phyloP scores from a whole-genome alignment of 2,888 invertebrate species.

The Cephus runcator region DNA sequence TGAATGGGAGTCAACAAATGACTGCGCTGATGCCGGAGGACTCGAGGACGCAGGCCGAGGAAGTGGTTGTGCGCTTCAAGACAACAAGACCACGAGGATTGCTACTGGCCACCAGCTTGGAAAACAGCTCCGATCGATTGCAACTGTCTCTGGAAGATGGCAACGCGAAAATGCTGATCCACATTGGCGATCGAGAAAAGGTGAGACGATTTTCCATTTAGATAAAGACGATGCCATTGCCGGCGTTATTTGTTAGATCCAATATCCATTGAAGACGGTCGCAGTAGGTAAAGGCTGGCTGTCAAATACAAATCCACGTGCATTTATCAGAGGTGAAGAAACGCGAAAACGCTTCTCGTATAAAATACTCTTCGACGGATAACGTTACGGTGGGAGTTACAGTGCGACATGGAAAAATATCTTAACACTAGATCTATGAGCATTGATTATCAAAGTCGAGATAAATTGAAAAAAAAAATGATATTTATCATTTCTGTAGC shows the following conservation, averaged over 20 bases:
- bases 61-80: conserved; percentile 85
- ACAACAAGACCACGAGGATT: conserved; percentile 83
- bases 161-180: conserved; percentile 81
- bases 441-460: no score
- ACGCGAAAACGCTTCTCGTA: not conserved
- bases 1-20: conserved; percentile 91
- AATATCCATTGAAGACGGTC: not conserved
- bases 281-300: not conserved
- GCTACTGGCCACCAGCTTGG: conserved; percentile 82
- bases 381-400: not conserved
- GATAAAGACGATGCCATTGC: not conserved
- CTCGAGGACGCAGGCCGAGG: conserved; percentile 87
- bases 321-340: not conserved
- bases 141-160: conserved; percentile 89
- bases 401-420: not conserved
- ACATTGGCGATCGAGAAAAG: conserved; percentile 87
- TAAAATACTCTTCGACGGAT: not conserved
- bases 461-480: no score
- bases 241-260: not conserved
- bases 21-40: conserved; percentile 80
- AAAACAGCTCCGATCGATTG: conserved; percentile 82
- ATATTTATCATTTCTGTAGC: no score
- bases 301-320: not conserved
- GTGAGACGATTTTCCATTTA: conserved; percentile 63
- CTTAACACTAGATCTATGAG: not conserved